A percentile compares a stretch with the other conserved stretches of the same genome.
Evolutionary conservation across 2,888 invertebrate genomes (phyloP).

Genomic region (Pemphredon lugubris): DNA sequence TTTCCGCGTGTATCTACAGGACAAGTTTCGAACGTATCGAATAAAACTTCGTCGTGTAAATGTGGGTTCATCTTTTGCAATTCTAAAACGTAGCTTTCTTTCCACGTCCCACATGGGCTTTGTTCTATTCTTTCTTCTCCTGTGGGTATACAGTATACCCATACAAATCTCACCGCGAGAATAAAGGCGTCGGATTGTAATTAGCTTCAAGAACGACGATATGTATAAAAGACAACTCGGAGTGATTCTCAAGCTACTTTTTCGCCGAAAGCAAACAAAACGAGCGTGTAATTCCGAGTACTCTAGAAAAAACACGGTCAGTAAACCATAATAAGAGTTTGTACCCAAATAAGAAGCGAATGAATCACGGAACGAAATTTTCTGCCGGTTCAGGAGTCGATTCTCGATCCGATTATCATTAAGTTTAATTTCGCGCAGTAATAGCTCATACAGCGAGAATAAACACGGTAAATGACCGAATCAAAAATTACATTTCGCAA

Average conservation of each 20-base stretch:
- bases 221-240: not conserved
- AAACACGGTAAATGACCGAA: too few species aligned
- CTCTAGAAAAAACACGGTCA: conserved; percentile 49
- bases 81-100: conserved; percentile 35
- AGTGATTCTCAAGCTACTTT: conserved; percentile 35
- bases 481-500: too few species aligned
- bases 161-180: conserved; percentile 25
- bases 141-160: conserved; percentile 1
- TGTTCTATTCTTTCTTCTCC: conserved; percentile 32
- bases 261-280: conserved; percentile 19
- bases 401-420: too few species aligned
- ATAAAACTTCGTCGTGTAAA: conserved; percentile 17
- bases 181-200: conserved; percentile 40
- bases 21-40: not conserved
- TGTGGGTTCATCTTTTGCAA: conserved; percentile 20
- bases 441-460: too few species aligned
- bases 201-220: conserved; percentile 29
- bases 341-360: conserved; percentile 16
- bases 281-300: conserved; percentile 21
- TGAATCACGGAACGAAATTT: conserved; percentile 26
- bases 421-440: not conserved
- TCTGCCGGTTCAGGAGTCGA: too few species aligned
- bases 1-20: not conserved
- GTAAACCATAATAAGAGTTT: conserved; percentile 36
- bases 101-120: conserved; percentile 39